Base-by-base conservation (phyloP, 2,113 vertebrate genomes). In the Cochlearius cochlearius region DNA sequence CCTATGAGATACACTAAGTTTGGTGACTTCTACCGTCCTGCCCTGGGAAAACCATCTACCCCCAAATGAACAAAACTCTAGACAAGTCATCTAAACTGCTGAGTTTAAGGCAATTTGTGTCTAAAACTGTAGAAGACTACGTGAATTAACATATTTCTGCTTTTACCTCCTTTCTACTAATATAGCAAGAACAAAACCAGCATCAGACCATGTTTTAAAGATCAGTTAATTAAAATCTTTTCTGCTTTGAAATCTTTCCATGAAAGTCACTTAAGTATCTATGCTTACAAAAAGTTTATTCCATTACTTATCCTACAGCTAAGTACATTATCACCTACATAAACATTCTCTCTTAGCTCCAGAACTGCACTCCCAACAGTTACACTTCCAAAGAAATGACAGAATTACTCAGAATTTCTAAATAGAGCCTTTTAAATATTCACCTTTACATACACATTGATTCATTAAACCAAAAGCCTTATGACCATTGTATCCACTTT, bases 391-490 rank as follows among this genome's bases (percentile, higher is more conserved):
- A 64, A 76, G 50, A 90, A 88, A 60, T 4, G 26, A 86, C 27
- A 77, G 26, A 73, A 94, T 88, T 90, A 77, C 77, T 75, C 55
- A 15, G 12, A 32, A 17, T 71, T 90, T 43, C 86, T 91, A 88
- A 92, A 84, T 0, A 36, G 59, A 81, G 29, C n/a, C 64, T 90
- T 94, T 96, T 76, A 94, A 95, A 92, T 82, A 86, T 86, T 93
- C 74, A 86, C 85, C 89, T 97, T 93, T 53, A 68, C 77, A 78
- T 32, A 85, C 30, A 41, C 25, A 45, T 14, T 81, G 94, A 88
- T 96, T 91, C 93, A 68, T 93, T 92, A 88, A 96, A 93, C 39
- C 67, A 64, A 96, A 78, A 88, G 52, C 93, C 91, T 87, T 95
- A 88, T 93, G 95, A 93, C 91, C 82, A 88, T 43, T 88, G 90